phyloP scores from a whole-genome alignment of 2,797 vertebrate species.

The Oreortyx pictus region DNA sequence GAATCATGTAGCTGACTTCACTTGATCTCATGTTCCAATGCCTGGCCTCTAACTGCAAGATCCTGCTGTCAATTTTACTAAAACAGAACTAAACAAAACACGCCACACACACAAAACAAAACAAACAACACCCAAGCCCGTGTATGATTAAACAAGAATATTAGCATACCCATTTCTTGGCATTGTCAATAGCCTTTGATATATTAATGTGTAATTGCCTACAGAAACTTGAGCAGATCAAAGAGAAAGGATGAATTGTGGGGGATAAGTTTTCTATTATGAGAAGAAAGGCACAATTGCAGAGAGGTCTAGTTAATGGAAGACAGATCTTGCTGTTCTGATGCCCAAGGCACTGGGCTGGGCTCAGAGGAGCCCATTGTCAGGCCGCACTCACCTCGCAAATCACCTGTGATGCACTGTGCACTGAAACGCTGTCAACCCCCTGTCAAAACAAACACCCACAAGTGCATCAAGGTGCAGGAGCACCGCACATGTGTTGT shows the following conservation, averaged over 20 bases:
- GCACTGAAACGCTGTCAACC: background rate
- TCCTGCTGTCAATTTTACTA: background rate
- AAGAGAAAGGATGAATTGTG: background rate
- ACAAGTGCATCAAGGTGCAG: background rate
- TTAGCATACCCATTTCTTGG: background rate
- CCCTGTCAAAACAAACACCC: background rate
- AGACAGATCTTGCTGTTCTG: background rate
- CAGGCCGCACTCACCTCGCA: background rate
- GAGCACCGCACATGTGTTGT: background rate
- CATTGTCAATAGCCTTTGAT: background rate
- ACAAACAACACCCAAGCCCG: rapidly evolving
- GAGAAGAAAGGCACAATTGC: background rate
- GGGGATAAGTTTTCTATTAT: background rate
- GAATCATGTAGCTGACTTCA: background rate
- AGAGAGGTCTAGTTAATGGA: background rate
- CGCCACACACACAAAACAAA: background rate
- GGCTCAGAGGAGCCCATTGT: background rate
- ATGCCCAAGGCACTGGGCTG: background rate
- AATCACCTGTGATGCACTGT: background rate
- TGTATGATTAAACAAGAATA: background rate
- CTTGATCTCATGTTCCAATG: background rate
- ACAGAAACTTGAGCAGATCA: background rate
- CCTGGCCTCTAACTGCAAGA: background rate
- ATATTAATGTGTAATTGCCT: background rate
- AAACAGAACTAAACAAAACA: background rate